A percentile compares a stretch with the other conserved stretches of the same genome.
Evolutionary conservation across 2,113 vertebrate species (phyloP).

Genomic region (Brachyistius frenatus): DNA sequence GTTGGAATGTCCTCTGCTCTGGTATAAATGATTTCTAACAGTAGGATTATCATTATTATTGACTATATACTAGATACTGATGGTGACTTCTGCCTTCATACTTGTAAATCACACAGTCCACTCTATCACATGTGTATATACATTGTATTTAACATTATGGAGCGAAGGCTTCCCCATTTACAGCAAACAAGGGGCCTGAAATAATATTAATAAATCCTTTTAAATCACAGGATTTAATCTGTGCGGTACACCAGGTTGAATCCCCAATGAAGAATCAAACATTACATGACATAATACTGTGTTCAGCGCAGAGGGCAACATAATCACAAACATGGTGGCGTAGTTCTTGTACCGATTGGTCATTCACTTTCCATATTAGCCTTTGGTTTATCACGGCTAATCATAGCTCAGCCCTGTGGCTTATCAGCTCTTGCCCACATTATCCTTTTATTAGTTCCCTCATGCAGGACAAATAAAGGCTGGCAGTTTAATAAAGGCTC

Average conservation of each 20-base stretch:
- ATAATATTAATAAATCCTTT: neutral
- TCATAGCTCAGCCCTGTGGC: slow-evolving; percentile 16
- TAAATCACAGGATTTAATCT: neutral
- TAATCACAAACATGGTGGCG: neutral
- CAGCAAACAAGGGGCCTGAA: too few relatives aligned
- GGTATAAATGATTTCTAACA: neutral
- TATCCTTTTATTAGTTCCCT: slow-evolving; percentile 27
- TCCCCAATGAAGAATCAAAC: neutral
- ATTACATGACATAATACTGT: neutral
- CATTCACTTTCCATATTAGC: neutral
- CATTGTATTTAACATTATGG: too few relatives aligned
- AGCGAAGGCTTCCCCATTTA: too few relatives aligned
- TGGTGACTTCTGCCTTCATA: neutral
- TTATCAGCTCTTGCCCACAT: slow-evolving; percentile 27
- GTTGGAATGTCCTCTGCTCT: neutral
- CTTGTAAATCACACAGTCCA: neutral
- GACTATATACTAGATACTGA: neutral
- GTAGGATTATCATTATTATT: slow-evolving; percentile 1
- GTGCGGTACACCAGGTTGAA: neutral
- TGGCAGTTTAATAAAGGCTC: slow-evolving; percentile 14
- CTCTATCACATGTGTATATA: neutral
- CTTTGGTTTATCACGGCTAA: neutral
- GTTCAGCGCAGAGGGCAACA: neutral
- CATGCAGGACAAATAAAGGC: slow-evolving; percentile 40
- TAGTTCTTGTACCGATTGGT: slow-evolving; percentile 1